Evolutionary conservation across 2,888 invertebrate genomes (phyloP), one percentile per base, ranked within the genome.

Genomic region (Lumbricus terrestris): DNA sequence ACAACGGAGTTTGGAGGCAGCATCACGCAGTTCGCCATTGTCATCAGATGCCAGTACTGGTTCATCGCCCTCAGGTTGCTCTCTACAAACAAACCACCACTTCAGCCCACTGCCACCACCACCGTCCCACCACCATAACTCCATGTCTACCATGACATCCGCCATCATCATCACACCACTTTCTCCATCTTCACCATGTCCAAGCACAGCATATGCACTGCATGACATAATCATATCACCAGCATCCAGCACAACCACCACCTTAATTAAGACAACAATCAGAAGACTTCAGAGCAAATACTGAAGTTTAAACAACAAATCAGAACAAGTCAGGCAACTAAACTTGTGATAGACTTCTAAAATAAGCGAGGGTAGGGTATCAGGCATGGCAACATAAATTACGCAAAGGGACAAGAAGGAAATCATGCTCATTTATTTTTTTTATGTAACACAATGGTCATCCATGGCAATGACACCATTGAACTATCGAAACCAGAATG

Each of bases 21-120:
- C 90, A 98, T 97, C 0, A 98, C 97, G 90, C 97, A 97, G 93
- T 97, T 97, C 6, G 97, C 96, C 69, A 97, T 95, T 0, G 97
- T 97, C 91, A 98, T 96, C 90, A 98, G 95, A 88, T 98, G 98
- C 98, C 98, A 98, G 95, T 98, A 98, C 34, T 98, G 96, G 88
- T 97, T 92, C 34, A 90, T 83, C 16, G 91, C 92, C 42, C 90
- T 92, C 90, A 90, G 47, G 82, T 88, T 91, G 34, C 54, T 34
- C 33, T 92, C 92, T 91, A 90, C 20, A 88, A 38, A 82, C 34
- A 38, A 40, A 90, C 15, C n/a, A 69, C 1, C 38, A 37, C 88
- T 37, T 88, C 88, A 88, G 29, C 38, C 88, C 0, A 88, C 38
- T 15, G 11, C 23, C 11, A n/a, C n/a, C 8, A 69, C 29, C n/a